Evolutionary conservation across 2,113 vertebrate species (phyloP).

Genomic region (Neogobius melanostomus): DNA sequence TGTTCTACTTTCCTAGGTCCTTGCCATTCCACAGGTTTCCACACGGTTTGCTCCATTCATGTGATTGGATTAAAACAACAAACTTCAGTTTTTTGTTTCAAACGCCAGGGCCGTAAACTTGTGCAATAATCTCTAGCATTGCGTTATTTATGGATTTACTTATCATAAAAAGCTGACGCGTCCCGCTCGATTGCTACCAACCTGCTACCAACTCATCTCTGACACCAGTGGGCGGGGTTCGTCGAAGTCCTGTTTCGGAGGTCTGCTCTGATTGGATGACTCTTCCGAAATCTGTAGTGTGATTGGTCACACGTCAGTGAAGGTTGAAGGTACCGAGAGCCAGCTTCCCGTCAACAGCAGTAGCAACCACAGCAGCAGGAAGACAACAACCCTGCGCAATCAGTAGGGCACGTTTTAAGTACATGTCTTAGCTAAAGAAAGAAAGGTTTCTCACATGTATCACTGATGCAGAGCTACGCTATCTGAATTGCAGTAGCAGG

Average conservation of each 20-base stretch:
- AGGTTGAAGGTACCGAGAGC: slow-evolving; percentile 37
- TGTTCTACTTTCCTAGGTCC: slow-evolving; percentile 14
- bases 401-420: slow-evolving; percentile 23
- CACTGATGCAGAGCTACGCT: neutral
- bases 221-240: slow-evolving; percentile 11
- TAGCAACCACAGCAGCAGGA: slow-evolving; percentile 26
- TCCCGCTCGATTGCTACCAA: slow-evolving; percentile 38
- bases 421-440: slow-evolving; percentile 17
- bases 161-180: slow-evolving; percentile 66
- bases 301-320: slow-evolving; percentile 34
- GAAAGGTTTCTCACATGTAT: slow-evolving; percentile 6
- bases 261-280: slow-evolving; percentile 55
- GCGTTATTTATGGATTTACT: slow-evolving; percentile 13
- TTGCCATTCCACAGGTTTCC: neutral
- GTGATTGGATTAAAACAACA: neutral
- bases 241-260: neutral
- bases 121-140: slow-evolving; percentile 13
- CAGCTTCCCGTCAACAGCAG: slow-evolving; percentile 45
- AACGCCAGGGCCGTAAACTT: neutral
- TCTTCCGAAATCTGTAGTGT: neutral
- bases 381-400: slow-evolving; percentile 27
- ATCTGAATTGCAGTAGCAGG: slow-evolving; percentile 11
- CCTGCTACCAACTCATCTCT: slow-evolving; percentile 49
- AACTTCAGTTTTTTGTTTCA: neutral
- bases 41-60: neutral